Conservation (phyloP, 2,888 invertebrate genomes). For the Axea sp. region DNA sequence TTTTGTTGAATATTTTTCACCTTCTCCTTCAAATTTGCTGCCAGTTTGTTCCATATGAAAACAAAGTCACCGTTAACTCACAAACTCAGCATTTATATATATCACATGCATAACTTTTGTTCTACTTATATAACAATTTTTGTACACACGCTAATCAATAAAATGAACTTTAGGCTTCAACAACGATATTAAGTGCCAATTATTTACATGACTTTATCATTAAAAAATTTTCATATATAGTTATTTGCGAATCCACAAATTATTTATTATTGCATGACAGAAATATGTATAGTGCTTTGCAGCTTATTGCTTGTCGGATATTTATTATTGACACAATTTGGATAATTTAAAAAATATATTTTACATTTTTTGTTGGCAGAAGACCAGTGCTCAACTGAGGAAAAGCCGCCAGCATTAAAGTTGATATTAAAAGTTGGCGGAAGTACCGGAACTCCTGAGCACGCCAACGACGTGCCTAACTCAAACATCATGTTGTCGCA, state of each 20-base stretch:
- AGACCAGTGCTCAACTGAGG: conserved; percentile 73
- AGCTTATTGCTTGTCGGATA: conserved; percentile 51
- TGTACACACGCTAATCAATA: conserved; percentile 13
- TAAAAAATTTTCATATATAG: too few species aligned
- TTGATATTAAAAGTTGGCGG: conserved; percentile 87
- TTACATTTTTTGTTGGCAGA: conserved; percentile 64
- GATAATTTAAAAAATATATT: not conserved
- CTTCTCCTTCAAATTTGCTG: conserved; percentile 75
- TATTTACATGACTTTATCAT: too few species aligned
- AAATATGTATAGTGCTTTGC: conserved; percentile 38
- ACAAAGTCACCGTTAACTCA: conserved; percentile 72
- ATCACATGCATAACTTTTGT: conserved; percentile 13
- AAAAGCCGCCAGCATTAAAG: conserved; percentile 83
- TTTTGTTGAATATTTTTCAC: conserved; percentile 42
- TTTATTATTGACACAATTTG: not conserved
- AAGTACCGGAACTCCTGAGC: conserved; percentile 84
- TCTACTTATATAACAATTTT: conserved; percentile 22
- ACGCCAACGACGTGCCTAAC: conserved; percentile 73
- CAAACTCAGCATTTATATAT: conserved; percentile 36
- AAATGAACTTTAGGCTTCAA: not conserved
- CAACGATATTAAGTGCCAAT: not conserved
- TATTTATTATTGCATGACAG: conserved; percentile 41
- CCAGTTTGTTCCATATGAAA: conserved; percentile 76
- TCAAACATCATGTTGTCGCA: conserved; percentile 74
- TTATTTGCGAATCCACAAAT: too few species aligned